Evolutionary conservation across 1,140 invertebrate genomes (phyloP).

Genomic region (Ladona fulva): DNA sequence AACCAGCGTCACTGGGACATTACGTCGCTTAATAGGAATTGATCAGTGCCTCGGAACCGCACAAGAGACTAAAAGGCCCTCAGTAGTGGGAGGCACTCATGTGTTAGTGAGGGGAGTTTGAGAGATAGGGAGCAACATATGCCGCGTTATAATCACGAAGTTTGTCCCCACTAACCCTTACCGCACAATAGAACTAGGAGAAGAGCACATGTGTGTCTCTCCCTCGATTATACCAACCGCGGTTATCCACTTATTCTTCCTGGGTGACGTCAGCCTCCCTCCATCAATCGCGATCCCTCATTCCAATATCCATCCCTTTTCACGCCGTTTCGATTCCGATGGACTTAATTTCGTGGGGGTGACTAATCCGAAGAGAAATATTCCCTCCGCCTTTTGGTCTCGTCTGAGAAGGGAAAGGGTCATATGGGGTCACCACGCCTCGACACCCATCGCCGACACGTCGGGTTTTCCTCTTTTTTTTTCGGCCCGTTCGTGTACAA

Average conservation of each 20-base stretch:
- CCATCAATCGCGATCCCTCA: neutral
- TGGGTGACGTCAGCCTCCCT: conserved; percentile 3
- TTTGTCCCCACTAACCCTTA: neutral
- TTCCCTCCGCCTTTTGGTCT: too few species aligned
- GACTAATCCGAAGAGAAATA: neutral
- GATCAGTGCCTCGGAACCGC: too few species aligned
- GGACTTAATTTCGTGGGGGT: neutral
- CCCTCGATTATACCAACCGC: neutral
- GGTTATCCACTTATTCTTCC: neutral
- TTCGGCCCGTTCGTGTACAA: too few species aligned
- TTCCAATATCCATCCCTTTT: neutral
- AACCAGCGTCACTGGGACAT: too few species aligned
- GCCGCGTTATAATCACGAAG: neutral
- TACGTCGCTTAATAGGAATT: too few species aligned
- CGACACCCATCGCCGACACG: neutral
- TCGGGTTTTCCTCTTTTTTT: too few species aligned
- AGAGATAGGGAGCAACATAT: neutral
- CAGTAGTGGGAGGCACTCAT: too few species aligned
- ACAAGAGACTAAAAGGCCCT: too few species aligned
- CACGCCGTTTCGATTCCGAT: conserved; percentile 2
- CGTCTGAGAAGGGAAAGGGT: neutral
- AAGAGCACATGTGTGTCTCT: neutral
- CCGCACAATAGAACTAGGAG: neutral
- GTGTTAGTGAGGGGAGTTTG: too few species aligned
- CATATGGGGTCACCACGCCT: neutral